Evolutionary conservation across 2,113 vertebrate genomes (phyloP).

Genomic region (Suricata suricatta): DNA sequence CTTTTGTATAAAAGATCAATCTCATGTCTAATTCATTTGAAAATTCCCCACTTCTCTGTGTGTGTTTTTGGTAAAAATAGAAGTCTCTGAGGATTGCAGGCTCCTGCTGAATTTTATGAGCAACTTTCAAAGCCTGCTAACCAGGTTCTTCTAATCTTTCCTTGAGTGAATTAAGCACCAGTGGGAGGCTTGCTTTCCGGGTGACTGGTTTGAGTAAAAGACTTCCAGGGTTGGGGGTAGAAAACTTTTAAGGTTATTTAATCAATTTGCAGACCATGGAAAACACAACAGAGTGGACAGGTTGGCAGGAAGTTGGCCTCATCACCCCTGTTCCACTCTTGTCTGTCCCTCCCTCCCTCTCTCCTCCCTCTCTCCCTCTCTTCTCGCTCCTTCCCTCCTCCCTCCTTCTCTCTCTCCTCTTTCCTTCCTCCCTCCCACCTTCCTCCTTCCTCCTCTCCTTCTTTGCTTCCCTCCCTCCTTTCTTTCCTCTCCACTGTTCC

Average conservation of each 20-base stretch:
- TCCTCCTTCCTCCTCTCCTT: not conserved
- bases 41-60: slow-evolving; percentile 73
- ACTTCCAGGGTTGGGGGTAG: slow-evolving; percentile 34
- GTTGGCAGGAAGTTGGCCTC: not conserved
- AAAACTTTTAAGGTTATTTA: slow-evolving; percentile 71
- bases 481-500: no score
- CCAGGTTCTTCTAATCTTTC: slow-evolving; percentile 72
- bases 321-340: not conserved
- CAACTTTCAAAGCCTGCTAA: slow-evolving; percentile 72
- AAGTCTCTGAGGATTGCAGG: slow-evolving; percentile 75
- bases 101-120: slow-evolving; percentile 77
- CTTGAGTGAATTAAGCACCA: slow-evolving; percentile 74
- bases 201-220: slow-evolving; percentile 71
- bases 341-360: no score
- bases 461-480: no score
- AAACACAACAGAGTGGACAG: not conserved
- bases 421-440: no score
- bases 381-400: no score
- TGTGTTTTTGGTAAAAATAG: slow-evolving; percentile 81
- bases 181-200: slow-evolving; percentile 63
- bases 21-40: slow-evolving; percentile 80
- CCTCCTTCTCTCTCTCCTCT: no score
- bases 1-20: slow-evolving; percentile 77
- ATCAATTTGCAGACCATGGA: slow-evolving; percentile 13
- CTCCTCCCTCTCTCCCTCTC: no score